These are phyloP conservation scores for Drymodes brunneopygia DNA, from an alignment of 2,113 vertebrate species.

Conservation along the genomic window DNA sequence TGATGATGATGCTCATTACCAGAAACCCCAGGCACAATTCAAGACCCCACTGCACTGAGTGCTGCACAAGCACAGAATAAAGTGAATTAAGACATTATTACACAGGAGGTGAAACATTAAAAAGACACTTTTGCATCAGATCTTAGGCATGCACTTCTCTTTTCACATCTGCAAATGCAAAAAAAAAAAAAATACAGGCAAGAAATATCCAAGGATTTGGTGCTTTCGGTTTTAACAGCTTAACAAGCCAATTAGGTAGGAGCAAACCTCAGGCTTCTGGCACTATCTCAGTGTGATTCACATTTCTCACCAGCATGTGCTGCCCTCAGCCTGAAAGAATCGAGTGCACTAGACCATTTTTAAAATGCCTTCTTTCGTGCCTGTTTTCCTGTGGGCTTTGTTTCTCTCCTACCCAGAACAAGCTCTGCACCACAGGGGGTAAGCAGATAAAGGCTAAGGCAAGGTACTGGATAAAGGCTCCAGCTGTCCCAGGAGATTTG, in stretches of 20 bases:
- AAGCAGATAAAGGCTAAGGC: conserved; percentile 37
- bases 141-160: neutral
- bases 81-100: neutral
- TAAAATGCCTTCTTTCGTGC: neutral
- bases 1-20: neutral
- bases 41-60: accelerated
- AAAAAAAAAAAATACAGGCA: neutral
- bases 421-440: neutral
- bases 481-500: conserved; percentile 44
- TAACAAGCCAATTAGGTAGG: conserved; percentile 17
- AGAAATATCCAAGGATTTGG: neutral
- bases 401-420: neutral
- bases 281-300: neutral
- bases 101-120: neutral
- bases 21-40: neutral
- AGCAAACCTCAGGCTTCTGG: neutral
- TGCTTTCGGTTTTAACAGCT: neutral
- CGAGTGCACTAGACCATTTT: neutral
- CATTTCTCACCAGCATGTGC: neutral
- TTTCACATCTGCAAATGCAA: neutral
- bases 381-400: neutral
- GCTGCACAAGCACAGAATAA: neutral
- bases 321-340: neutral
- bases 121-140: neutral
- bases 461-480: conserved; percentile 18